Base-by-base conservation (phyloP, 2,888 invertebrate genomes). In the Augochlorella aurata region DNA sequence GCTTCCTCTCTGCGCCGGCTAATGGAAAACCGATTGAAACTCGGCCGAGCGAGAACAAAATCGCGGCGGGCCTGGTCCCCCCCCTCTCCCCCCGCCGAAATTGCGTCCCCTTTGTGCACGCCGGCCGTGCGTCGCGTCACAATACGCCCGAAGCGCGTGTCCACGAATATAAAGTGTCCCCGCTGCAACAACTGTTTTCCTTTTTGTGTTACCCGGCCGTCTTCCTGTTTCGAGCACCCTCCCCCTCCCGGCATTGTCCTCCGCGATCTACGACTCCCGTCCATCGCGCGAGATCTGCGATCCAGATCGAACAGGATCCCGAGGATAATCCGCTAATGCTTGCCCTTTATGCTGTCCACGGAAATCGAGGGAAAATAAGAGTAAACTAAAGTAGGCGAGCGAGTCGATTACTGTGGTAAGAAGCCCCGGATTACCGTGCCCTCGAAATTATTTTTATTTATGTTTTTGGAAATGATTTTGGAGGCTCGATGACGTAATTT, bases 1-100 rank as follows among this genome's bases (percentile, higher is more conserved):
- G 21, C 49, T 63, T 66, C 88, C 79, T 81, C 69, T 79, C 77
- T 74, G 71, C 77, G 72, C 65, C 67, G 78, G 68, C 86, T 90
- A 90, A 91, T 88, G 86, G 87, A 86, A 81, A 90, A 91, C 87
- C 92, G 91, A 91, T 87, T 87, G 88, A 88, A 84, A 86, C 84
- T 81, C 86, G 82, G 82, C 84, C 82, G 82, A 83, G 88, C 86
- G 88, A 85, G 79, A 82, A 77, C 78, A 24, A 24, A 58, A 58
- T 58, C 58, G 58, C 58, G 58, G 7, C 24, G 24, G 16, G 24
- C 24, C 24, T 24, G 9, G 4, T 5, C 45, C 47, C 58, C 16
- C 14, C 24, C 24, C 16, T 21, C 24, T 21, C 1, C 24, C 24
- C 47, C 47, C 47, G 47, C 12, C 69, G 77, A 85, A 87, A 87